A percentile compares a stretch with the other conserved stretches of the same genome.
Conservation (phyloP, 2,113 vertebrate genomes). For the Gobio gobio region DNA sequence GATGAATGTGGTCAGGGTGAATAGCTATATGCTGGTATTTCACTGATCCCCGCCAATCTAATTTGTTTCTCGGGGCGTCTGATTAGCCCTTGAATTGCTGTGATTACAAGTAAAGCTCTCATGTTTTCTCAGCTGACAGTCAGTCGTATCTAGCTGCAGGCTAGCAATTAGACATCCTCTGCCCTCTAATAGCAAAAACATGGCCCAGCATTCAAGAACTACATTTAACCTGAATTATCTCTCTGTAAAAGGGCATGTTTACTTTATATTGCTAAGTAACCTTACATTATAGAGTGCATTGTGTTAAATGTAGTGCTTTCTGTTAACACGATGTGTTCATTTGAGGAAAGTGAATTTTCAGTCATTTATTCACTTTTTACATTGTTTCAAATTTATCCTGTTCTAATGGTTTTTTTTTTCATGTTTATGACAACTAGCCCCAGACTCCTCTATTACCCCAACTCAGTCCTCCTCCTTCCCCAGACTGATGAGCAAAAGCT, state of each 20-base stretch:
- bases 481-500: conserved; percentile 42
- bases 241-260: conserved; percentile 51
- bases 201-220: conserved; percentile 44
- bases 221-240: conserved; percentile 38
- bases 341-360: not conserved
- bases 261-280: conserved; percentile 21
- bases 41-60: conserved; percentile 62
- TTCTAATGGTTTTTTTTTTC: not conserved
- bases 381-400: not conserved
- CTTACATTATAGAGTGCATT: not conserved
- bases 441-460: not conserved
- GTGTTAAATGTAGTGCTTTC: not conserved
- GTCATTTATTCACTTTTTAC: not conserved
- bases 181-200: conserved; percentile 61
- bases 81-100: conserved; percentile 62
- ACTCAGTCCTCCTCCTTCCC: not conserved
- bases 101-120: conserved; percentile 62
- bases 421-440: not conserved
- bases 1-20: conserved; percentile 38
- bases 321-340: not conserved
- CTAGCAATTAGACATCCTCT: conserved; percentile 60
- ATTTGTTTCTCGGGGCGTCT: conserved; percentile 61
- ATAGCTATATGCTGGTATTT: conserved; percentile 52
- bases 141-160: conserved; percentile 60
- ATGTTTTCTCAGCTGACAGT: conserved; percentile 72